Percentiles rank a stretch among this genome's conserved stretches.
Evolutionary conservation across 2,888 invertebrate species (phyloP).

Genomic region (Crocallis elinguaria): DNA sequence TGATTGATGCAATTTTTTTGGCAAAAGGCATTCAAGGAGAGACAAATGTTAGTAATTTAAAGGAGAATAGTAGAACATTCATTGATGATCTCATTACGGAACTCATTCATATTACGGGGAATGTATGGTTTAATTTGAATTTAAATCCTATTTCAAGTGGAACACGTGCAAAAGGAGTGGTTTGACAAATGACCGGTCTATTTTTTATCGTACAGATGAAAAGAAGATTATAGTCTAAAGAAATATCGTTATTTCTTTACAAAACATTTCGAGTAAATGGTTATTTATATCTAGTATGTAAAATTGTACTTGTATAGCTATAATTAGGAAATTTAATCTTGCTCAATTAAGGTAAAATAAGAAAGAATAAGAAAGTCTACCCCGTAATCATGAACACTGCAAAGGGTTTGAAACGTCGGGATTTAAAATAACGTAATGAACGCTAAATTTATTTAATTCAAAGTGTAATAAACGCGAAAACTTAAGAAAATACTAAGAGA

Average conservation of each 20-base stretch:
- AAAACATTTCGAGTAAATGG: no score
- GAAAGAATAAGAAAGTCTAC: no score
- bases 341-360: no score
- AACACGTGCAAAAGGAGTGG: conserved; percentile 20
- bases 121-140: conserved; percentile 23
- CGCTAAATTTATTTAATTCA: no score
- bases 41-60: conserved; percentile 26
- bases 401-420: no score
- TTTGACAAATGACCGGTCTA: conserved; percentile 15
- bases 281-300: no score
- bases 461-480: no score
- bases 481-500: no score
- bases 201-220: conserved; percentile 5
- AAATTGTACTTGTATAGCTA: no score
- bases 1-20: conserved; percentile 18
- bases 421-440: no score
- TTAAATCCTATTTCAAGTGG: conserved; percentile 14
- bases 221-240: conserved; percentile 8
- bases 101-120: conserved; percentile 15
- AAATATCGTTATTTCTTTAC: background rate
- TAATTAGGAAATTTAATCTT: no score
- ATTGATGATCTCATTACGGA: conserved; percentile 26
- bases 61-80: conserved; percentile 22
- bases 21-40: conserved; percentile 4
- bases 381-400: no score